These are phyloP conservation scores for Plutomurus gul DNA, from an alignment of 1,140 invertebrate genomes.

Conservation along the genomic window DNA sequence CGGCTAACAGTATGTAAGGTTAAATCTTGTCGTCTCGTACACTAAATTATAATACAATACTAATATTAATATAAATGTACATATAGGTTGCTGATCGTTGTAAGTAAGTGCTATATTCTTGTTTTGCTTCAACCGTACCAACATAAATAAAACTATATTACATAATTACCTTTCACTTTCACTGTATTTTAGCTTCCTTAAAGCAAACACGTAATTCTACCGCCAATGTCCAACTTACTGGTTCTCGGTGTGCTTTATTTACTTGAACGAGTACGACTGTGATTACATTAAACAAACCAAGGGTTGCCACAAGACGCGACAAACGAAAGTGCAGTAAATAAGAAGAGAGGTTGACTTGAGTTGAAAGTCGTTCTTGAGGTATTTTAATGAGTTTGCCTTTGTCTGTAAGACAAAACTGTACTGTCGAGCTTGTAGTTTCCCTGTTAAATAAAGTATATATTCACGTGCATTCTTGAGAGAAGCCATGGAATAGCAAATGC, in stretches of 20 bases:
- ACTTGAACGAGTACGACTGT: no score
- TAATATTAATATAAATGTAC: not conserved
- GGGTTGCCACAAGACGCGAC: not conserved
- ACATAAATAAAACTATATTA: no score
- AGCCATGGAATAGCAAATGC: no score
- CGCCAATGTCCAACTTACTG: no score
- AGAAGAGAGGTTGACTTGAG: not conserved
- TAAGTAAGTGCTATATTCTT: no score
- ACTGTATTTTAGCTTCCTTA: no score
- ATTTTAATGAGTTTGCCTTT: conserved; percentile 30
- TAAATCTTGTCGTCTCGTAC: not conserved
- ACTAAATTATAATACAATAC: not conserved
- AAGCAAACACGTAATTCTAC: no score
- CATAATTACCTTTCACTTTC: no score
- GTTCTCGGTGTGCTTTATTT: not conserved
- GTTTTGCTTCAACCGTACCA: no score
- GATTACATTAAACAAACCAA: no score
- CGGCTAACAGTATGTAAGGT: not conserved
- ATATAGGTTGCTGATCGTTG: no score
- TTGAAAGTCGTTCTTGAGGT: conserved; percentile 11
- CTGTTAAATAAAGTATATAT: not conserved
- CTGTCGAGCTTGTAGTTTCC: not conserved
- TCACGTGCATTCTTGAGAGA: no score
- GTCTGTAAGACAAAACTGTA: not conserved
- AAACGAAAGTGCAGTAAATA: not conserved